A percentile compares a stretch with the other conserved stretches of the same genome.
Evolutionary conservation across 2,113 vertebrate species (phyloP).

Genomic region (Myocastor coypus): DNA sequence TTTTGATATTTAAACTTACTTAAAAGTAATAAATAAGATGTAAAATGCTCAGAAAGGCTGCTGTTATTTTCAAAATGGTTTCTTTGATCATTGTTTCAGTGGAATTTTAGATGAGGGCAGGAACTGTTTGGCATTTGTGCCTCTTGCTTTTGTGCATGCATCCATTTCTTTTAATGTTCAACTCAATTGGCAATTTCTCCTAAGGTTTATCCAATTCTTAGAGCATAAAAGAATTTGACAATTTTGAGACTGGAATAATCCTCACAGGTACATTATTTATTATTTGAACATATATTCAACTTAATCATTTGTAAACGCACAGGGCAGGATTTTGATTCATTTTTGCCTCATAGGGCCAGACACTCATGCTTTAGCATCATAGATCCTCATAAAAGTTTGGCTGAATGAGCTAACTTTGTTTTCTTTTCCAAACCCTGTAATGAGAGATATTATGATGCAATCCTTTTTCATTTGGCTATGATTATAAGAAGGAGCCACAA

Average conservation of each 20-base stretch:
- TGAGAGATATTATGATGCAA: neutral
- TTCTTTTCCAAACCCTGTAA: conserved; percentile 28
- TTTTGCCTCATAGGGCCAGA: neutral
- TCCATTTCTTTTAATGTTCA: conserved; percentile 4
- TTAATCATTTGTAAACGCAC: neutral
- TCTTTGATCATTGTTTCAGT: neutral
- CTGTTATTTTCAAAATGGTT: conserved; percentile 10
- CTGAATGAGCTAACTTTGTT: conserved; percentile 30
- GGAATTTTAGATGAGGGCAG: neutral
- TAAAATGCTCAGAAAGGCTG: neutral
- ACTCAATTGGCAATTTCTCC: neutral
- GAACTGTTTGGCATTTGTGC: neutral
- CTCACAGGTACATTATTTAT: neutral
- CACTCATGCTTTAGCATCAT: neutral
- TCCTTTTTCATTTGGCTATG: conserved; percentile 42
- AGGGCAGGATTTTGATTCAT: neutral
- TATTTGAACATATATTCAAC: conserved; percentile 22
- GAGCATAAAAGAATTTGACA: neutral
- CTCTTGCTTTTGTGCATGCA: neutral
- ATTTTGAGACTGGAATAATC: neutral
- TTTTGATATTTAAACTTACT: neutral
- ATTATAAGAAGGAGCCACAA: conserved; percentile 46
- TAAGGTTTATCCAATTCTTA: neutral
- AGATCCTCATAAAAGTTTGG: neutral
- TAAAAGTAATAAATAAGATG: neutral